Evolutionary conservation across 2,113 vertebrate species (phyloP).

Genomic region (Spermophilus dauricus): DNA sequence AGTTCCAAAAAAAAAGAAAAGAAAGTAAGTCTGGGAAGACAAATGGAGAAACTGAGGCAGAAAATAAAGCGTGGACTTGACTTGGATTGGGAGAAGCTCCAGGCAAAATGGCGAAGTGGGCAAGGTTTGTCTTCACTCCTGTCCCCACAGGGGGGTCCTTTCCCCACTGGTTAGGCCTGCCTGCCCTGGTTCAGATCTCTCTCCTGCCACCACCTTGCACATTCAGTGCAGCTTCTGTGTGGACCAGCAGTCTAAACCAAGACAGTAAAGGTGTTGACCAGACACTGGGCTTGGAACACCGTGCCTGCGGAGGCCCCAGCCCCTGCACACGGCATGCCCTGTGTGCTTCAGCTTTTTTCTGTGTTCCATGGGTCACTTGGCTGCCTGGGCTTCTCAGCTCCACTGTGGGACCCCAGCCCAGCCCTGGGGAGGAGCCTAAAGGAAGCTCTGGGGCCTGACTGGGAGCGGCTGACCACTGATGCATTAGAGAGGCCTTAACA

Average conservation of each 20-base stretch:
- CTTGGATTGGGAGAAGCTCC: background rate
- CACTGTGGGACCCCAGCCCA: background rate
- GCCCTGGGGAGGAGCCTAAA: background rate
- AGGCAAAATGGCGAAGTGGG: background rate
- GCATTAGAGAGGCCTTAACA: background rate
- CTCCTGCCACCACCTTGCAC: background rate
- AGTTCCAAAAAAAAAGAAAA: no score
- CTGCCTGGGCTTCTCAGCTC: background rate
- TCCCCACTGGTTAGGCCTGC: background rate
- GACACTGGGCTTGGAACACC: no score
- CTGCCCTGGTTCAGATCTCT: no score
- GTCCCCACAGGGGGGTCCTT: no score
- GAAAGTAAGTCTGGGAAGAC: no score
- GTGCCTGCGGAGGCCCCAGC: background rate
- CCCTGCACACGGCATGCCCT: background rate
- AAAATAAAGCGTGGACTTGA: background rate
- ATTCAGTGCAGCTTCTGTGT: background rate
- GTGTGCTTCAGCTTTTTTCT: no score
- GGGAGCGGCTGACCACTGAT: background rate
- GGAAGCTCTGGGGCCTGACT: rapidly evolving
- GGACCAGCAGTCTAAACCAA: no score
- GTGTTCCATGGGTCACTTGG: rapidly evolving
- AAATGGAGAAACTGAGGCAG: background rate
- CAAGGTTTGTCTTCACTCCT: background rate
- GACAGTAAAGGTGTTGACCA: background rate